Evolutionary conservation across 2,113 vertebrate species (phyloP).

Genomic region (Paraplagusia blochii): DNA sequence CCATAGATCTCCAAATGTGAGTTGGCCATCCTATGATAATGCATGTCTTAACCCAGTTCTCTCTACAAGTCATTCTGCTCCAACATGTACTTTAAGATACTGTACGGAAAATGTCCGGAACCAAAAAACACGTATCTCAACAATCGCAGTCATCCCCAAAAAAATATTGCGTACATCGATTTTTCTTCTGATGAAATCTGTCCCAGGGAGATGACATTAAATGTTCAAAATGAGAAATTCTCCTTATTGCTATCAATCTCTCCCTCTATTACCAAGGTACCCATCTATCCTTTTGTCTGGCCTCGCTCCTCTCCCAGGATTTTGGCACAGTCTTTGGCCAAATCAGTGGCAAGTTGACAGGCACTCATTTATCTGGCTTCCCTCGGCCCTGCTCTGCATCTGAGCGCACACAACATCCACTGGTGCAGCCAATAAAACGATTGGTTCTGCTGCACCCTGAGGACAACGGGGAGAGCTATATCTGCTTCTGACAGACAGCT

Average conservation of each 20-base stretch:
- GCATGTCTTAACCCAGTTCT: no score
- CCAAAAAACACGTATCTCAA: no score
- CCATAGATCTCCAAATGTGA: no score
- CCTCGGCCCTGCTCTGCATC: constrained; percentile 27
- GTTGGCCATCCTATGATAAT: no score
- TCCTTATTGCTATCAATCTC: not conserved
- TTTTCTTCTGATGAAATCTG: no score
- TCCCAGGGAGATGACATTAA: no score
- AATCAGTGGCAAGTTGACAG: constrained; percentile 17
- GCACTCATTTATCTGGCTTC: constrained; percentile 44
- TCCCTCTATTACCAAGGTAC: not conserved
- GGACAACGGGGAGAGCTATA: constrained; percentile 50
- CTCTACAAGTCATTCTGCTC: no score
- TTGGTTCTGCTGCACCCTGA: constrained; percentile 60
- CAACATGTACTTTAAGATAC: no score
- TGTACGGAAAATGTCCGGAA: no score
- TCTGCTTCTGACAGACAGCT: constrained; percentile 51
- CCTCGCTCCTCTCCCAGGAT: not conserved
- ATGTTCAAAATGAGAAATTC: not conserved
- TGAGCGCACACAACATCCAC: constrained; percentile 37
- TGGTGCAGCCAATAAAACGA: constrained; percentile 49
- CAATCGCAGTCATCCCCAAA: no score
- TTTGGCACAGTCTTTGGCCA: constrained; percentile 10
- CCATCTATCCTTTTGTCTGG: not conserved
- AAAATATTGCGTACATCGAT: no score